phyloP scores from a whole-genome alignment of 1,140 invertebrate genomes.

The Lineus longissimus region DNA sequence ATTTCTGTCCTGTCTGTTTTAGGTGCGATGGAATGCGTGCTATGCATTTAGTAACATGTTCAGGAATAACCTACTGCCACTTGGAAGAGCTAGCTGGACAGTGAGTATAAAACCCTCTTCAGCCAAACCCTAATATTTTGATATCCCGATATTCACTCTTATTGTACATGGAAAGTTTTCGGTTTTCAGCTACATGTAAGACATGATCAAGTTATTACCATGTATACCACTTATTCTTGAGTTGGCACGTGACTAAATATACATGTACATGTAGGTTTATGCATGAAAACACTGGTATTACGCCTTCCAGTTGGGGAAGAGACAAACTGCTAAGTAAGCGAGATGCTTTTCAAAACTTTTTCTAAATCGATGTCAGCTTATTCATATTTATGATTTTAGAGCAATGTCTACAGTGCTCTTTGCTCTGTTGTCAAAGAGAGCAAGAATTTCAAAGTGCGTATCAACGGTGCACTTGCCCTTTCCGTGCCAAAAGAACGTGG shows the following conservation, averaged over 20 bases:
- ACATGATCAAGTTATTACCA: no score
- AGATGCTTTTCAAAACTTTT: no score
- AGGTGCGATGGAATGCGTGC: slow-evolving; percentile 85
- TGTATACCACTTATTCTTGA: no score
- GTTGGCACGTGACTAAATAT: no score
- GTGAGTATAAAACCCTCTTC: slow-evolving; percentile 43
- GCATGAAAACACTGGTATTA: background rate
- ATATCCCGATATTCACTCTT: no score
- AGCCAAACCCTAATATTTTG: no score
- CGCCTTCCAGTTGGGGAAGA: background rate
- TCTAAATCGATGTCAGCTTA: no score
- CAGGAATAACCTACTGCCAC: slow-evolving; percentile 63
- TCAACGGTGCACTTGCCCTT: slow-evolving; percentile 75
- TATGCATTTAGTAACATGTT: slow-evolving; percentile 76
- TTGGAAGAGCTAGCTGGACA: slow-evolving; percentile 56
- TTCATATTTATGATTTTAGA: no score
- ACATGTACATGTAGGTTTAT: background rate
- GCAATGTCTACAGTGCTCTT: slow-evolving; percentile 56
- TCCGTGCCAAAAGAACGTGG: slow-evolving; percentile 59
- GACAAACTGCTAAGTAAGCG: background rate
- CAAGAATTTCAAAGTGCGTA: slow-evolving; percentile 70
- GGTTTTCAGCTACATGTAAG: no score
- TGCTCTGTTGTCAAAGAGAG: slow-evolving; percentile 58
- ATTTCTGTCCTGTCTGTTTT: slow-evolving; percentile 16
- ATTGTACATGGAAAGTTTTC: background rate